A percentile compares a stretch with the other conserved stretches of the same genome.
phyloP scores from a whole-genome alignment of 2,888 invertebrate genomes.

The Melieria picta region DNA sequence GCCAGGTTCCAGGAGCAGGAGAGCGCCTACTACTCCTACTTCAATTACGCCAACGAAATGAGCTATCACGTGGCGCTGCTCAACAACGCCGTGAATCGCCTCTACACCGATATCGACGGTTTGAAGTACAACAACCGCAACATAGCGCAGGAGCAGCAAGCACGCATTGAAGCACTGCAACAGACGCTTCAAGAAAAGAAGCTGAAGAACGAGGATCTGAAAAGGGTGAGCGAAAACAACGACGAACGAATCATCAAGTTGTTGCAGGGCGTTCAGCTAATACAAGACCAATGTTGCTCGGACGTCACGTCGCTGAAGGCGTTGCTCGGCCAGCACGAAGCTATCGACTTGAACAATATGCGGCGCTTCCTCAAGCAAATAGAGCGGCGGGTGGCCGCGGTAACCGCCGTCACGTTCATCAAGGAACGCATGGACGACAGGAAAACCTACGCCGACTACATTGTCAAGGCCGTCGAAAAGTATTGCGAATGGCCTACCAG shows the following conservation, averaged over 20 bases:
- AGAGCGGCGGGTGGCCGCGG: conserved; percentile 68
- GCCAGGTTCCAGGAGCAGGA: conserved; percentile 63
- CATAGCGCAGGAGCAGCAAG: conserved; percentile 52
- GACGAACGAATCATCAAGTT: conserved; percentile 53
- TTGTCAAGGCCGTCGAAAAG: conserved; percentile 61
- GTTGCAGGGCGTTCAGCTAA: conserved; percentile 53
- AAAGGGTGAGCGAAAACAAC: conserved; percentile 45
- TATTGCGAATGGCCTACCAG: conserved; percentile 64
- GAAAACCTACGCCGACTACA: conserved; percentile 49
- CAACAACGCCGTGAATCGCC: conserved; percentile 57
- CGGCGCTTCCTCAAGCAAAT: conserved; percentile 68
- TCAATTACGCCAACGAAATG: conserved; percentile 64
- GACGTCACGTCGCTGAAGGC: conserved; percentile 68
- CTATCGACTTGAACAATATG: conserved; percentile 71
- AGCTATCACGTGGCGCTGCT: conserved; percentile 62
- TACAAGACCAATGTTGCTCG: conserved; percentile 67
- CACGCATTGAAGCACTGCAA: conserved; percentile 52
- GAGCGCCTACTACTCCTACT: conserved; percentile 64
- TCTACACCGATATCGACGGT: conserved; percentile 57
- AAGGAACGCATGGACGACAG: conserved; percentile 53
- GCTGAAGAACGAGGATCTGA: conserved; percentile 46
- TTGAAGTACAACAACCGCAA: conserved; percentile 52
- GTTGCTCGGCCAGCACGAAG: conserved; percentile 70
- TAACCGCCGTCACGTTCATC: conserved; percentile 68
- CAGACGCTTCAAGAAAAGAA: conserved; percentile 49